Evolutionary conservation across 64 coral and sea anemone genomes (phyloP), one percentile per base, ranked within the genome.

Genomic region (Montipora foliosa): DNA sequence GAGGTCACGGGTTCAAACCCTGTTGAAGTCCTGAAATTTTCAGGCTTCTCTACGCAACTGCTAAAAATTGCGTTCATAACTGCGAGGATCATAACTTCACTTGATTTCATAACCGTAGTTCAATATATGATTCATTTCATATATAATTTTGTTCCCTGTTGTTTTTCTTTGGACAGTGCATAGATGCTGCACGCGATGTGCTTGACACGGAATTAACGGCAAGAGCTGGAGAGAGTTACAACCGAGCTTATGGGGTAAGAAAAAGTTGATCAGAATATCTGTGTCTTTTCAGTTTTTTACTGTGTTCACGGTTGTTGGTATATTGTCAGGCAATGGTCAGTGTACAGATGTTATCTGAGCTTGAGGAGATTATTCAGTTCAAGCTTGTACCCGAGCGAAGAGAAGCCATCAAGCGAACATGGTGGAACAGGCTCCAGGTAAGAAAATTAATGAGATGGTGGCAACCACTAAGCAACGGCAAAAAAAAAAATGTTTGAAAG

Each of bases 161-260:
- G 53, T 57, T 86, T 8, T 73, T 66, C 22, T 80, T 8, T 58
- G 44, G 53, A 6, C 55, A 97, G 89, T 99, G 97, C 58, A 99
- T 99, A 29, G 97, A 99, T 80, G 92, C 97, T 20, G 97, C 97
- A n/a, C 92, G 97, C 75, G 97, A 99, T 87, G 88, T 96, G 20
- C 79, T 96, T 11, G 97, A 99, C 49, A 99, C 97, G 16, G 97
- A 99, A 62, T 92, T 99, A 67, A 99, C 97, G 8, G 97, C 97
- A n/a, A 91, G 97, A 92, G 97, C 97, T 77, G 97, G 97, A 3
- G 97, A 99, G 91, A 99, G 97, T 64, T 99, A 99, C 78, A 99
- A 99, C 90, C 88, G 97, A 37, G 97, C 97, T 13, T 99, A 99
- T 61, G 97, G 97, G 64, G 95, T 97, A 90, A 59, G 80, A 10